phyloP scores from a whole-genome alignment of 2,888 invertebrate genomes.

The Drosophila hamatofila region DNA sequence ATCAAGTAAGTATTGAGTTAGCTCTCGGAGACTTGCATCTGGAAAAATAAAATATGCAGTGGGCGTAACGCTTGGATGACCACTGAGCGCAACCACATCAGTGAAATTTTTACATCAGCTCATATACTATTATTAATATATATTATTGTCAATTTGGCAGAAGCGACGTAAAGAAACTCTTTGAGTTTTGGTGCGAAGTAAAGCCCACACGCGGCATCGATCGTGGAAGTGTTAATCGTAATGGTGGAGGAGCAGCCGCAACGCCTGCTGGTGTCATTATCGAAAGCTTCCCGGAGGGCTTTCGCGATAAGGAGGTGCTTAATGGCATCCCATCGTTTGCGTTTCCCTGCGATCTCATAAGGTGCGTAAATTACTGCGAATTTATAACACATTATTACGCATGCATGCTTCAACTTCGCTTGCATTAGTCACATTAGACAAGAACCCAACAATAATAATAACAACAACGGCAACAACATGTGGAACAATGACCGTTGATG shows the following conservation, averaged over 20 bases:
- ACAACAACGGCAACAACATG: slow-evolving; percentile 26
- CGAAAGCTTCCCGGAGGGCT: slow-evolving; percentile 93
- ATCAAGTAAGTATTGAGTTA: slow-evolving; percentile 79
- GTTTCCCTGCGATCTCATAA: slow-evolving; percentile 93
- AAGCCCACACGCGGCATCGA: slow-evolving; percentile 74
- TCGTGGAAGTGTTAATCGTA: slow-evolving; percentile 61
- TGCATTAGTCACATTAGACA: slow-evolving; percentile 33
- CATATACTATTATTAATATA: slow-evolving; percentile 11
- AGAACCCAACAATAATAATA: slow-evolving; percentile 22
- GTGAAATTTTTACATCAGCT: slow-evolving; percentile 28
- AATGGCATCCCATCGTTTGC: slow-evolving; percentile 96
- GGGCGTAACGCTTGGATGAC: slow-evolving; percentile 80
- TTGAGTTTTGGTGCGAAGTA: slow-evolving; percentile 86
- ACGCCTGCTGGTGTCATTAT: slow-evolving; percentile 87
- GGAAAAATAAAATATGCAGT: slow-evolving; percentile 44
- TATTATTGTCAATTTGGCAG: slow-evolving; percentile 59
- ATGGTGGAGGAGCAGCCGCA: slow-evolving; percentile 54
- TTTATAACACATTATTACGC: slow-evolving; percentile 23
- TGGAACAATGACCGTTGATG: slow-evolving; percentile 42
- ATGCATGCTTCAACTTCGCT: slow-evolving; percentile 15
- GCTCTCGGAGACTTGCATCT: slow-evolving; percentile 34
- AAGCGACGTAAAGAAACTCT: slow-evolving; percentile 85
- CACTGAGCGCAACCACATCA: slow-evolving; percentile 22
- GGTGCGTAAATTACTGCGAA: slow-evolving; percentile 87
- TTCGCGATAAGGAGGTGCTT: slow-evolving; percentile 93